phyloP scores from a whole-genome alignment of 1,140 invertebrate species.

The Linepithema humile region DNA sequence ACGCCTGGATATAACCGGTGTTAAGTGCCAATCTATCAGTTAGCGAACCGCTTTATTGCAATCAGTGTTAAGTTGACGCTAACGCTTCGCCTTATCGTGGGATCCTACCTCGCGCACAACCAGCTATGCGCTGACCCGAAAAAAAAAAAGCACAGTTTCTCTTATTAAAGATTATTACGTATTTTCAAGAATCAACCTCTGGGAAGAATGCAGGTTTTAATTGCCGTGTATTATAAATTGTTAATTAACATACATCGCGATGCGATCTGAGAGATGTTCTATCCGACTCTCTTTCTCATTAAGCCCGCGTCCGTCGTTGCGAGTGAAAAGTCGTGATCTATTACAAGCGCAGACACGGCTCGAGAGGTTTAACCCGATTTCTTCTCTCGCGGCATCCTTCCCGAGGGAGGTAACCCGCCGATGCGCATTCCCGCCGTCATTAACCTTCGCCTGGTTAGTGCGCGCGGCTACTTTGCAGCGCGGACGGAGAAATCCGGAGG shows the following conservation, averaged over 20 bases:
- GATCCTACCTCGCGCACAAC: background rate
- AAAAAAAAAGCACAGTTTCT: too few species aligned
- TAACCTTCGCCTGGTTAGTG: slow-evolving; percentile 22
- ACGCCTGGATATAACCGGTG: background rate
- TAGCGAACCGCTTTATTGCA: slow-evolving; percentile 8
- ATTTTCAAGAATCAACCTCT: background rate
- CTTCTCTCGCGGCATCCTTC: slow-evolving; percentile 9
- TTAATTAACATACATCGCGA: background rate
- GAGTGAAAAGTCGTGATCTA: slow-evolving; percentile 39
- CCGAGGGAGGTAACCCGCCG: slow-evolving; percentile 10
- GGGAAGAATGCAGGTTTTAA: background rate
- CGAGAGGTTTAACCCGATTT: slow-evolving; percentile 42
- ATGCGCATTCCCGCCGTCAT: slow-evolving; percentile 25
- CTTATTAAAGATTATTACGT: background rate
- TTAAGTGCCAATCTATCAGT: slow-evolving; percentile 42
- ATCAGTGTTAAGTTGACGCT: background rate
- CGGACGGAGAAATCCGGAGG: slow-evolving; percentile 41
- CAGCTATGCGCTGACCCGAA: too few species aligned
- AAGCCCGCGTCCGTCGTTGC: slow-evolving; percentile 4
- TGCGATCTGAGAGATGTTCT: background rate
- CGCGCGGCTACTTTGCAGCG: background rate
- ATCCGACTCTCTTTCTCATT: slow-evolving; percentile 9
- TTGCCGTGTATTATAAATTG: background rate
- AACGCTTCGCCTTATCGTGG: background rate
- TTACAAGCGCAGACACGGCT: background rate